phyloP scores from a whole-genome alignment of 2,113 vertebrate genomes.

The Oreotrochilus melanogaster region DNA sequence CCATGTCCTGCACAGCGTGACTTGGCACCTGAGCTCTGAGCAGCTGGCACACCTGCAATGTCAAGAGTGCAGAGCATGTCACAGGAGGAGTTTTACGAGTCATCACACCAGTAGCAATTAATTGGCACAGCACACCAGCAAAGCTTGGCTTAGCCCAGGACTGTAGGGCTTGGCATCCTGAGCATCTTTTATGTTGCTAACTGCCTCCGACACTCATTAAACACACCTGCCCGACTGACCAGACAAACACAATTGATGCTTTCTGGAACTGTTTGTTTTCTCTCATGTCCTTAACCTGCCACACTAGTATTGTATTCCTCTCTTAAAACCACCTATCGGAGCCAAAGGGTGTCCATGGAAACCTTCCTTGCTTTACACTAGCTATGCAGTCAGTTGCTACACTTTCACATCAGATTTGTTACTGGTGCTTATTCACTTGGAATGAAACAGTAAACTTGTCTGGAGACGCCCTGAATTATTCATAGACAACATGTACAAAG shows the following conservation, averaged over 20 bases:
- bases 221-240: neutral
- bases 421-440: slow-evolving; percentile 72
- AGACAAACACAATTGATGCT: neutral
- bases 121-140: neutral
- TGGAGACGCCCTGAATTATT: slow-evolving; percentile 76
- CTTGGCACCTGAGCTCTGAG: neutral
- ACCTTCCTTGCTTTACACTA: slow-evolving; percentile 56
- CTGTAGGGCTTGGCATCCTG: neutral
- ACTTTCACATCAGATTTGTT: slow-evolving; percentile 54
- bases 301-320: slow-evolving; percentile 37
- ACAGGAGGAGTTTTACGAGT: neutral
- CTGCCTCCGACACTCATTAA: neutral
- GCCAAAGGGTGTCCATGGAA: slow-evolving; percentile 66
- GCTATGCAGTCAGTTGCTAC: slow-evolving; percentile 49
- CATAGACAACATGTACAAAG: slow-evolving; percentile 46
- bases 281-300: neutral
- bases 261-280: neutral
- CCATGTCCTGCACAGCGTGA: neutral
- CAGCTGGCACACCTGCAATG: neutral
- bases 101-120: neutral
- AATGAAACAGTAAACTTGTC: slow-evolving; percentile 73
- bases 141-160: neutral
- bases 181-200: neutral
- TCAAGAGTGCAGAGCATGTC: neutral
- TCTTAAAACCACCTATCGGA: slow-evolving; percentile 47